A percentile compares a stretch with the other conserved stretches of the same genome.
Evolutionary conservation across 2,888 invertebrate genomes (phyloP).

Genomic region (Mythimna pallens): DNA sequence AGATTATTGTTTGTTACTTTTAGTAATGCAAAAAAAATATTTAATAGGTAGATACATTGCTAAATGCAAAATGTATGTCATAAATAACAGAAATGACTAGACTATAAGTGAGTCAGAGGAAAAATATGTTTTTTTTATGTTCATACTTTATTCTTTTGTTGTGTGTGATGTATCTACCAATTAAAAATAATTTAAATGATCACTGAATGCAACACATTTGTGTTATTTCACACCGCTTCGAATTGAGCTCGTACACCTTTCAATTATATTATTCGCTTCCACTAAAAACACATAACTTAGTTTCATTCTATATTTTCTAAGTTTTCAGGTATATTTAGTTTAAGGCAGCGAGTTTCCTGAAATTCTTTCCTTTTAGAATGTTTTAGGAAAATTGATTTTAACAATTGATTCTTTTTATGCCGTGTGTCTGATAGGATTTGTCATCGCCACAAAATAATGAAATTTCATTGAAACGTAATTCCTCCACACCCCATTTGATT

Average conservation of each 20-base stretch:
- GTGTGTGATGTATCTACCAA: neutral
- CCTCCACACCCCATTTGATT: too few relatives aligned
- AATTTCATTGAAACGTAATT: neutral
- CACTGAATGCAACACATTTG: slow-evolving; percentile 18
- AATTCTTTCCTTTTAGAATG: neutral
- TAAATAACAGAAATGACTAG: neutral
- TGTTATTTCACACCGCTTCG: slow-evolving; percentile 10
- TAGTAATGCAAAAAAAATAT: slow-evolving; percentile 4
- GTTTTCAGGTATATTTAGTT: neutral
- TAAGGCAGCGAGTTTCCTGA: neutral
- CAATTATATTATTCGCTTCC: neutral
- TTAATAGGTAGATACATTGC: neutral
- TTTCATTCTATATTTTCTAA: neutral
- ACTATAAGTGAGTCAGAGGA: neutral
- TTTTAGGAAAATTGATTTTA: neutral
- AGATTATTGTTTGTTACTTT: slow-evolving; percentile 62
- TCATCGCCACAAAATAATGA: too few relatives aligned
- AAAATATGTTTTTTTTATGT: too few relatives aligned
- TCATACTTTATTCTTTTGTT: neutral
- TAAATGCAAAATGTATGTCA: neutral
- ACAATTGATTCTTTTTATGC: neutral
- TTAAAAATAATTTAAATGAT: neutral
- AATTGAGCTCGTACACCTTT: slow-evolving; percentile 4
- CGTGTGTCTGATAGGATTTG: neutral
- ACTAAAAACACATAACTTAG: neutral